Evolutionary conservation across 2,113 vertebrate genomes (phyloP).

Genomic region (Percopsis transmontana): DNA sequence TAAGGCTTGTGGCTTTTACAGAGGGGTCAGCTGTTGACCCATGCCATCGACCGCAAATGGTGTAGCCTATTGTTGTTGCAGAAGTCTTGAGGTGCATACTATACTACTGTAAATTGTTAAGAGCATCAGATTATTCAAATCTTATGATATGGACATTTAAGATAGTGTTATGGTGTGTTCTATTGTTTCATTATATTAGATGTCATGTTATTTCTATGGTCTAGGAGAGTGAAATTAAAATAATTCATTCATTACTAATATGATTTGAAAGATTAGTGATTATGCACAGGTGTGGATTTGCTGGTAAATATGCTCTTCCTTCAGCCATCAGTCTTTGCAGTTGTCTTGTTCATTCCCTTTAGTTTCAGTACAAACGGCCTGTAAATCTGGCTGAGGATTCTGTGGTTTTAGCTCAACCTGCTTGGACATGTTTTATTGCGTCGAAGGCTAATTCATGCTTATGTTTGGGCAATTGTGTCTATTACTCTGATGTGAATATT

Average conservation of each 20-base stretch:
- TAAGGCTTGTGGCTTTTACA: slow-evolving; percentile 61
- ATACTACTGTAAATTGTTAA: no score
- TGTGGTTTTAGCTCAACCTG: slow-evolving; percentile 37
- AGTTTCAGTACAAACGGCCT: slow-evolving; percentile 5
- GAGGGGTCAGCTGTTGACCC: slow-evolving; percentile 60
- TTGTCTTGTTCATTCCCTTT: neutral
- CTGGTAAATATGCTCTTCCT: no score
- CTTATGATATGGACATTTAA: no score
- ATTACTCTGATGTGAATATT: slow-evolving; percentile 14
- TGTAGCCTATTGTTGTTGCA: slow-evolving; percentile 49
- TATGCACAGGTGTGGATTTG: no score
- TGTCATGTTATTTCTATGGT: no score
- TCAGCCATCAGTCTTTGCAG: neutral
- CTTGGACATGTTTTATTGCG: slow-evolving; percentile 44
- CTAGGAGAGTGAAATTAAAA: no score
- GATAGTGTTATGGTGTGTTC: no score
- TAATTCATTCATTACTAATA: no score
- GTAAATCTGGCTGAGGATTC: slow-evolving; percentile 17
- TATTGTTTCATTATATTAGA: no score
- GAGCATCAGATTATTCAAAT: no score
- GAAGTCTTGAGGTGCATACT: no score
- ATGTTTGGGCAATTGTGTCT: slow-evolving; percentile 27
- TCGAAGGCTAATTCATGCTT: slow-evolving; percentile 35
- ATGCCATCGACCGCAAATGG: slow-evolving; percentile 47
- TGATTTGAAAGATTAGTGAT: no score